Base-by-base conservation (phyloP, 2,113 vertebrate species). In the Zootoca vivipara region DNA sequence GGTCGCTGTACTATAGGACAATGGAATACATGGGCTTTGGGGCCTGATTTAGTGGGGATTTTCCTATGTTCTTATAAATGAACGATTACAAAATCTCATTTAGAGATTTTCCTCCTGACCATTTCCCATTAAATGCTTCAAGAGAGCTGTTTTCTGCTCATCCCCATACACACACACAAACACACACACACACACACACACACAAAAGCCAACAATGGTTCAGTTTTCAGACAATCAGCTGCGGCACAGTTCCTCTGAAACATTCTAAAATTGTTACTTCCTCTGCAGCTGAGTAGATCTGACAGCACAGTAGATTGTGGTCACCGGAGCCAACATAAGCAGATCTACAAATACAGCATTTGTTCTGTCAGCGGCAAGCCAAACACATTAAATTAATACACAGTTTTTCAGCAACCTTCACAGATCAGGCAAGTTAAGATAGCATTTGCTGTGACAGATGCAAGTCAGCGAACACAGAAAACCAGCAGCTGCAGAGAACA, bases 251-350 rank as follows among this genome's bases (percentile, higher is more conserved):
- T 82, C n/a, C 56, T 65, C 12, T 30, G 24, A 75, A 75, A 75
- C 58, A 74, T 35, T 75, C 86, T 77, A 77, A 88, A 83, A 83
- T 75, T 82, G 24, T 65, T 28, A 77, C 35, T 79, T 77, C 38
- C 38, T 88, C 40, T 75, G 80, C 73, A 77, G 72, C 58, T 52
- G 38, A 83, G 22, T 80, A 73, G 65, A 52, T 16, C 73, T 52
- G 30, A 38, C 78, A 73, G 58, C 18, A 30, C 28, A 46, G 40
- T 13, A 82, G 15, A 18, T 8, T 67, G 58, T 65, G 62, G 80
- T 35, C 70, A 26, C 40, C 35, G 13, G 42, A 83, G 56, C 22
- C 72, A 88, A 77, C n/a, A 67, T 75, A 75, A 83, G 58, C 38
- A 83, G 38, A 75, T 83, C 77, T 18, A 56, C 5, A 83, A 75